Conservation (phyloP, 2,113 vertebrate genomes). For the Grantiella picta region DNA sequence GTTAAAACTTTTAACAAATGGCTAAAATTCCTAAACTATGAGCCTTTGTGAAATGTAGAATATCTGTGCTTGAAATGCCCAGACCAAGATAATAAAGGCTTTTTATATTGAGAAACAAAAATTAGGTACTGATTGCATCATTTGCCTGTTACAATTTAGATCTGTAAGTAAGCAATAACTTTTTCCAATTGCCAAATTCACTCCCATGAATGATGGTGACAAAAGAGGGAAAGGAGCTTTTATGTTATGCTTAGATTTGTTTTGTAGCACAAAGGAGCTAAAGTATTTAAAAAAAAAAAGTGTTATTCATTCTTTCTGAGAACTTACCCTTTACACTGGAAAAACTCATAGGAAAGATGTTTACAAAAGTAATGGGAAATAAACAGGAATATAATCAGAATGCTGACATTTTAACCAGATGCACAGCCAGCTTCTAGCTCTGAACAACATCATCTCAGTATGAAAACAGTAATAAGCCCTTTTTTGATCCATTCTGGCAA, state of each 20-base stretch:
- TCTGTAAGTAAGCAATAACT: background rate
- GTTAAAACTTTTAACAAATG: background rate
- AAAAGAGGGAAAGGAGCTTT: background rate
- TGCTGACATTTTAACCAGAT: constrained; percentile 3
- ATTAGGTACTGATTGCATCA: background rate
- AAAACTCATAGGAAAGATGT: background rate
- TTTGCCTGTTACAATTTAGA: background rate
- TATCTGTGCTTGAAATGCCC: background rate
- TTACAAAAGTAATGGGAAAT: constrained; percentile 8
- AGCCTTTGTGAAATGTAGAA: background rate
- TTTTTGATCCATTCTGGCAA: background rate
- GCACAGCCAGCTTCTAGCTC: background rate
- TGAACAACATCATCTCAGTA: background rate
- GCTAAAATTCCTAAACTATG: background rate
- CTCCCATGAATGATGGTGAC: background rate
- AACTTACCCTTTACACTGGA: background rate
- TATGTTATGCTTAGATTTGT: background rate
- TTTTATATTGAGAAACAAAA: background rate
- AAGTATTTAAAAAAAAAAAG: background rate
- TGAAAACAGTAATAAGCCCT: background rate
- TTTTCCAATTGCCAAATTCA: background rate
- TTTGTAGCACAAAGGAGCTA: background rate
- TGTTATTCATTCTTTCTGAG: background rate
- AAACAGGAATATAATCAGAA: constrained; percentile 8
- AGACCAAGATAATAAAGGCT: background rate